These are phyloP conservation scores for Sinosuthora webbiana DNA, from an alignment of 2,113 vertebrate genomes.

Conservation along the genomic window DNA sequence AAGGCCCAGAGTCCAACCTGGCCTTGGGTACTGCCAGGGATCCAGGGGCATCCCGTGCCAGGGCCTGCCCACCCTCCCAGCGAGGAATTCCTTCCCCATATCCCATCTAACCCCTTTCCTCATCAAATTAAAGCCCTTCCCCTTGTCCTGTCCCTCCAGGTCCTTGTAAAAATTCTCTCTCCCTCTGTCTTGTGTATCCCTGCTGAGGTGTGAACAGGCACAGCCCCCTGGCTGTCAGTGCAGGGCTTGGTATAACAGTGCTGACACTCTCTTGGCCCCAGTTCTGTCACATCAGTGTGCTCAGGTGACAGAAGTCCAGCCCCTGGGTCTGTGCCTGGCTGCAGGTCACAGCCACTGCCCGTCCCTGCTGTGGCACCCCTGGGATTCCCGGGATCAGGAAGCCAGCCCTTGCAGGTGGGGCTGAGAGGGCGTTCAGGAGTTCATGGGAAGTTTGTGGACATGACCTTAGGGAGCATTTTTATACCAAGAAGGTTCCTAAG, in stretches of 20 bases:
- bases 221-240: neutral
- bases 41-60: neutral
- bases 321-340: neutral
- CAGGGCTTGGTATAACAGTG: neutral
- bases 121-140: rapidly evolving
- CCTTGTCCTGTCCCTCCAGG: neutral
- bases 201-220: neutral
- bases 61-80: neutral
- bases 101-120: neutral
- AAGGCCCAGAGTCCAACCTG: neutral
- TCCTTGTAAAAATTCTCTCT: too few relatives aligned
- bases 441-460: neutral
- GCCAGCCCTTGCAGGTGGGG: neutral
- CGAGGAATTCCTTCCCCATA: rapidly evolving
- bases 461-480: neutral
- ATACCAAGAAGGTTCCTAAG: neutral
- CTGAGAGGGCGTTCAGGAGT: neutral
- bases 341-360: neutral
- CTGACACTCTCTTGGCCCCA: neutral
- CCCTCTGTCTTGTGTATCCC: neutral
- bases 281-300: rapidly evolving
- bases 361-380: neutral
- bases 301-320: neutral
- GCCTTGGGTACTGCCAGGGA: neutral
- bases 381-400: too few relatives aligned